Conservation (phyloP, 2,113 vertebrate genomes). For the Edolisoma coerulescens region DNA sequence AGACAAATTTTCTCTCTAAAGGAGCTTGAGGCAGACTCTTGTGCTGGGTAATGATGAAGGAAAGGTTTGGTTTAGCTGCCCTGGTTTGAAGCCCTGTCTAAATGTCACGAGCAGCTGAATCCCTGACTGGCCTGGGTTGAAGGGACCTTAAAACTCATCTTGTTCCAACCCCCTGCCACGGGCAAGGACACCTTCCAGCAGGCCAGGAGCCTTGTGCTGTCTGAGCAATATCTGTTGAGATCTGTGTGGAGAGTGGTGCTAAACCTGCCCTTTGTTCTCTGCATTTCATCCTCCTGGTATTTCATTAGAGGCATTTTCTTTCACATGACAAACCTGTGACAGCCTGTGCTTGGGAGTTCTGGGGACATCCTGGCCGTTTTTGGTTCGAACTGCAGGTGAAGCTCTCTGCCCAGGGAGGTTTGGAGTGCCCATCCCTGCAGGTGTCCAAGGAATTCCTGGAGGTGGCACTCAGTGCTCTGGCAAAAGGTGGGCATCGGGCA, state of each 20-base stretch:
- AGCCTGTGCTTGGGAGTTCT: accelerated
- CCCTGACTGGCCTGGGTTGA: neutral
- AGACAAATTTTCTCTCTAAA: neutral
- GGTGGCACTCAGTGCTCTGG: neutral
- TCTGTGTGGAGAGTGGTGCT: neutral
- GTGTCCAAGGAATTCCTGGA: neutral
- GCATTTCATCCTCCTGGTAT: neutral
- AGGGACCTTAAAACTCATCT: neutral
- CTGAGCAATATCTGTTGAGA: neutral
- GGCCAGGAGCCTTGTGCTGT: neutral
- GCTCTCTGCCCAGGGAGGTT: neutral
- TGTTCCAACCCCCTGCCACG: neutral
- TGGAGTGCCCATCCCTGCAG: neutral
- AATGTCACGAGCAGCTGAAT: neutral
- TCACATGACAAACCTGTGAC: accelerated
- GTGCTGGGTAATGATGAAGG: neutral
- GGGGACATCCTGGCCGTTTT: accelerated
- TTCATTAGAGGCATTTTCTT: neutral
- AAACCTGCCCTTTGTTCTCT: neutral
- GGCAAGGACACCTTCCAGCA: neutral
- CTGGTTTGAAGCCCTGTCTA: neutral
- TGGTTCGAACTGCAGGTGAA: neutral
- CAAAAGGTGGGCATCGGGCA: accelerated
- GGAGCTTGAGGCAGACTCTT: neutral
- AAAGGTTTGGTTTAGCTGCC: neutral